Evolutionary conservation across 2,888 invertebrate genomes (phyloP), one percentile per base, ranked within the genome.

Genomic region (Drosophila cognata): DNA sequence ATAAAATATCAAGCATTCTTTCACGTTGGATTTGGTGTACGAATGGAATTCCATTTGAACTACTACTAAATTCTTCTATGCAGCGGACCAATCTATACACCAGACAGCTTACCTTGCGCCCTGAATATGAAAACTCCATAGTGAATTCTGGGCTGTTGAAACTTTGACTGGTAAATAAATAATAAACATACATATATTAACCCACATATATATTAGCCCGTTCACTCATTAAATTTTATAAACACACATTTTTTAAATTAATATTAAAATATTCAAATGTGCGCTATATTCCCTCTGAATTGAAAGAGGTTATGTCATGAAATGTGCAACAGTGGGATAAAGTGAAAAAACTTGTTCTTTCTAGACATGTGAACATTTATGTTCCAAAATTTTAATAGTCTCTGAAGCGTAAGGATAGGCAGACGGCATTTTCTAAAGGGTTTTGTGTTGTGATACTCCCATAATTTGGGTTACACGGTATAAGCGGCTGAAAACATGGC

Each of bases 31-130:
- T 69, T 71, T 66, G 53, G 57, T 65, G 66, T 71, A 77, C 81
- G 85, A 84, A 79, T 83, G 69, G 70, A 74, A 86, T 79, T 82
- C 79, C 76, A 83, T 85, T 83, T 83, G 81, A 81, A 21, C 21
- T 21, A 21, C 21, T 21, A 18, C 25, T 41, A 43, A 56, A 63
- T 28, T 50, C 43, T 43, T 21, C 11, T 31, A 43, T 29, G 31
- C 43, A 63, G 35, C 56, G 35, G 38, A 62, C 67, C 62, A 48
- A 51, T 65, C 68, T 11, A 21, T 11, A 35, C 16, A 52, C n/a
- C 31, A 25, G 60, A 38, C 25, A 50, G n/a, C 29, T 13, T 36
- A 65, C 28, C 36, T 38, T 78, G 83, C 61, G 61, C 78, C 69
- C 60, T 83, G 64, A 81, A 67, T 69, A 62, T 43, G 66, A 71